A percentile compares a stretch with the other conserved stretches of the same genome.
Evolutionary conservation across 1,140 invertebrate genomes (phyloP).

Genomic region (Drosophila arizonae): DNA sequence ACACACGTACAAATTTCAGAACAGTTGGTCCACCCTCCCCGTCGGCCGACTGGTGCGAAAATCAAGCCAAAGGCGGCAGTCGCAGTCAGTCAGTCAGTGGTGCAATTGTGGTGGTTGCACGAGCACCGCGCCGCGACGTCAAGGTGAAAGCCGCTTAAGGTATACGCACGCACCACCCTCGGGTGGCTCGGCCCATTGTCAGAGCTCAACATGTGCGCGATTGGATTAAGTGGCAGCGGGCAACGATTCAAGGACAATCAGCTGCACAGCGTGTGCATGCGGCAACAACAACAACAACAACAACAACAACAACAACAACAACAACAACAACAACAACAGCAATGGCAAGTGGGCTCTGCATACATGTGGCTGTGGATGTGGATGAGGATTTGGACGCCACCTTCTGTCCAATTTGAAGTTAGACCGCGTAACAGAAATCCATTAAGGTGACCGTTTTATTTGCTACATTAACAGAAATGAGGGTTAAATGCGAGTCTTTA

Average conservation of each 20-base stretch:
- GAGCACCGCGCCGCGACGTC: slow-evolving; percentile 33
- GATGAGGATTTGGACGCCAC: slow-evolving; percentile 37
- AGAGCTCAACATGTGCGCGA: slow-evolving; percentile 76
- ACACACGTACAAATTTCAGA: slow-evolving; percentile 74
- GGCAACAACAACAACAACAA: slow-evolving; percentile 11
- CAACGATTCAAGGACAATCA: slow-evolving; percentile 76
- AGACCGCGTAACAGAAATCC: slow-evolving; percentile 79
- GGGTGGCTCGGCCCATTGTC: slow-evolving; percentile 48
- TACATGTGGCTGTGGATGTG: neutral
- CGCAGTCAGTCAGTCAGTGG: slow-evolving; percentile 8
- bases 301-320: slow-evolving; percentile 29
- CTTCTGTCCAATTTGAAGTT: slow-evolving; percentile 78
- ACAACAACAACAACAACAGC: slow-evolving; percentile 10
- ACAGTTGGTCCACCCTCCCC: slow-evolving; percentile 60
- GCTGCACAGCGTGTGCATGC: slow-evolving; percentile 63
- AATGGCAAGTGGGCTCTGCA: neutral
- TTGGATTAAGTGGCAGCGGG: slow-evolving; percentile 79
- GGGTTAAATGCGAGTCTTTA: slow-evolving; percentile 78
- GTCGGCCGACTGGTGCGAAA: slow-evolving; percentile 46
- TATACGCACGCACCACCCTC: slow-evolving; percentile 38
- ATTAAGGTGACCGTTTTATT: slow-evolving; percentile 79
- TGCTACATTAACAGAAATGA: slow-evolving; percentile 72
- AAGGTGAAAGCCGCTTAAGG: slow-evolving; percentile 81
- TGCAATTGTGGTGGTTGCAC: slow-evolving; percentile 51
- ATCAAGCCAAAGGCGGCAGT: slow-evolving; percentile 45